A percentile compares a stretch with the other conserved stretches of the same genome.
These are phyloP conservation scores for Yoshiicerus persimilis DNA, from an alignment of 1,140 invertebrate species.

Conservation along the genomic window DNA sequence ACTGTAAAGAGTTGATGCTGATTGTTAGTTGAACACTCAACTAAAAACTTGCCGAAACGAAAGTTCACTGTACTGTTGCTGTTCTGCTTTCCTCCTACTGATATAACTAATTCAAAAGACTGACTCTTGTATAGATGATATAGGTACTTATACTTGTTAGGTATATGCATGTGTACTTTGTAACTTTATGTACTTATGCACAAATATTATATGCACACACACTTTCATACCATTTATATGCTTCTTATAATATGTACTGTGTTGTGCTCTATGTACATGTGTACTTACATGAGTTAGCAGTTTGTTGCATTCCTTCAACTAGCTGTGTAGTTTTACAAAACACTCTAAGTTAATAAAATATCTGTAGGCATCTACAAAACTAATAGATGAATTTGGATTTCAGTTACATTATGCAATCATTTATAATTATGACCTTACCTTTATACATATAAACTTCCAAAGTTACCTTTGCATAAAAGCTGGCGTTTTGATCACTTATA, in stretches of 20 bases:
- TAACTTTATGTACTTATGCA: too few species aligned
- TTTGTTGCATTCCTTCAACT: too few species aligned
- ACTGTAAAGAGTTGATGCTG: neutral
- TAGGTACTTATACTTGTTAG: neutral
- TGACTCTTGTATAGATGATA: neutral
- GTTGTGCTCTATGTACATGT: too few species aligned
- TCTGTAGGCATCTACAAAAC: neutral
- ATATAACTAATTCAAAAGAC: neutral
- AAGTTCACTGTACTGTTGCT: constrained; percentile 3
- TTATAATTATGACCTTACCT: too few species aligned
- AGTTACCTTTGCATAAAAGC: neutral
- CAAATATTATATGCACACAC: neutral
- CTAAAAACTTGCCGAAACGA: constrained; percentile 12
- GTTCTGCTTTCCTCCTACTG: neutral
- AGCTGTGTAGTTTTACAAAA: neutral
- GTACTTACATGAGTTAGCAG: neutral
- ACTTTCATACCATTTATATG: too few species aligned
- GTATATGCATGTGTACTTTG: neutral
- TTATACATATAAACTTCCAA: too few species aligned
- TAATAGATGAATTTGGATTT: neutral
- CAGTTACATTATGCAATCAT: neutral
- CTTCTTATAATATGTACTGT: neutral
- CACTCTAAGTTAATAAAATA: neutral
- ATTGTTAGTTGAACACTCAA: neutral
- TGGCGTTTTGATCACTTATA: neutral